Evolutionary conservation across 1,140 invertebrate genomes (phyloP).

Genomic region (Platyura marginata): DNA sequence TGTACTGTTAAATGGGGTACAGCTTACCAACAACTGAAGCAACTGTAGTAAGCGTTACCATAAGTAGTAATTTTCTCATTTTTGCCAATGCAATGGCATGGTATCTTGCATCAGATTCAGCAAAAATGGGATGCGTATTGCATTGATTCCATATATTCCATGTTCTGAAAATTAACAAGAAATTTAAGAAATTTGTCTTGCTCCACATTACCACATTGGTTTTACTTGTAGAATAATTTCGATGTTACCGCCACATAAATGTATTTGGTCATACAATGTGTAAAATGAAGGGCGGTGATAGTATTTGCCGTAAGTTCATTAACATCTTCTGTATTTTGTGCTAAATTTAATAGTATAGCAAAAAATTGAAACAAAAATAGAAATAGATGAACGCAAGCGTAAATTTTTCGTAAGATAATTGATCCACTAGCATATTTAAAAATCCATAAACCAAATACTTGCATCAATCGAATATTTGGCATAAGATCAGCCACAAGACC

Average conservation of each 20-base stretch:
- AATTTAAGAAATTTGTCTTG: too few relatives aligned
- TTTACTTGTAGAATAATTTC: constrained; percentile 55
- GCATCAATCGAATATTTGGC: constrained; percentile 63
- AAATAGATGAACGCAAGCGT: constrained; percentile 37
- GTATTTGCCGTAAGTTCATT: constrained; percentile 65
- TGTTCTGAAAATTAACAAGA: constrained; percentile 30
- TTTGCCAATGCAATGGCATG: constrained; percentile 54
- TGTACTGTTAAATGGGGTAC: not conserved
- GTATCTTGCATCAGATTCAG: constrained; percentile 60
- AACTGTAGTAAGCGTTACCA: constrained; percentile 40
- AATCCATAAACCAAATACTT: constrained; percentile 52
- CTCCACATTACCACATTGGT: too few relatives aligned
- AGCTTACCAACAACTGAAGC: constrained; percentile 31
- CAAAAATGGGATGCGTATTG: constrained; percentile 63
- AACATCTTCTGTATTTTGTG: constrained; percentile 50
- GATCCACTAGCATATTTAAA: constrained; percentile 52
- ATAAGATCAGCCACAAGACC: constrained; percentile 64
- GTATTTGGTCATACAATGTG: constrained; percentile 54
- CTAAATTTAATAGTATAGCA: constrained; percentile 44
- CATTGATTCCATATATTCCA: constrained; percentile 60
- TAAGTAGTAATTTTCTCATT: constrained; percentile 49
- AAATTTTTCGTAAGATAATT: constrained; percentile 34
- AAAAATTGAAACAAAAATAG: constrained; percentile 43
- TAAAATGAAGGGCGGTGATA: constrained; percentile 62
- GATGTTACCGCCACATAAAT: constrained; percentile 50